These are phyloP conservation scores for Sarotherodon lohbergeri DNA, from an alignment of 2,113 vertebrate genomes.

Conservation along the genomic window DNA sequence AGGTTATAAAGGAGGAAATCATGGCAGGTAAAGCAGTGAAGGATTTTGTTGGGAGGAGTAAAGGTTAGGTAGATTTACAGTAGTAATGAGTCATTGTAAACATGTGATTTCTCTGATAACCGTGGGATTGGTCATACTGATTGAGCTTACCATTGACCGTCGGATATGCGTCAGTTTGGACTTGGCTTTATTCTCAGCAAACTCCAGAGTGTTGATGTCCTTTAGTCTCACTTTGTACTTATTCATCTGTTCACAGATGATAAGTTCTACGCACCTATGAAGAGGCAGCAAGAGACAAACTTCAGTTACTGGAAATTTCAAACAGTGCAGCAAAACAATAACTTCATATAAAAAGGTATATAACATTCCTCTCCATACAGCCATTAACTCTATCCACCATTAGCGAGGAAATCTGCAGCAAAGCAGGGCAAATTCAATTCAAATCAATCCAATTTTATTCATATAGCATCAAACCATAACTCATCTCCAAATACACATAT, in stretches of 20 bases:
- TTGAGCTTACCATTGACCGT: constrained; percentile 88
- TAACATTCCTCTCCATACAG: neutral
- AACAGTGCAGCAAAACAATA: rapidly evolving
- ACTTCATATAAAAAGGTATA: neutral
- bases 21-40: neutral
- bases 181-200: constrained; percentile 96
- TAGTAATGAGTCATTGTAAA: neutral
- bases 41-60: neutral
- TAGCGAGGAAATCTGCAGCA: neutral
- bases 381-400: neutral
- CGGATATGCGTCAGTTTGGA: constrained; percentile 89
- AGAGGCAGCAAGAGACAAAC: neutral
- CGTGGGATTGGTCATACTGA: neutral
- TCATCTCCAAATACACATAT: neutral
- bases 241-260: constrained; percentile 95
- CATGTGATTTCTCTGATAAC: neutral
- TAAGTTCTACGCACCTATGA: constrained; percentile 88
- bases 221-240: constrained; percentile 94
- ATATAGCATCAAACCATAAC: neutral
- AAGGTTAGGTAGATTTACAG: neutral
- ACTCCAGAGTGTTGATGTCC: constrained; percentile 96
- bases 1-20: constrained; percentile 8
- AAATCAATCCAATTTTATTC: neutral
- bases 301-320: neutral
- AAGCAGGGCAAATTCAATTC: neutral